Conservation (phyloP, 2,888 invertebrate genomes). For the Polydesmus complanatus region DNA sequence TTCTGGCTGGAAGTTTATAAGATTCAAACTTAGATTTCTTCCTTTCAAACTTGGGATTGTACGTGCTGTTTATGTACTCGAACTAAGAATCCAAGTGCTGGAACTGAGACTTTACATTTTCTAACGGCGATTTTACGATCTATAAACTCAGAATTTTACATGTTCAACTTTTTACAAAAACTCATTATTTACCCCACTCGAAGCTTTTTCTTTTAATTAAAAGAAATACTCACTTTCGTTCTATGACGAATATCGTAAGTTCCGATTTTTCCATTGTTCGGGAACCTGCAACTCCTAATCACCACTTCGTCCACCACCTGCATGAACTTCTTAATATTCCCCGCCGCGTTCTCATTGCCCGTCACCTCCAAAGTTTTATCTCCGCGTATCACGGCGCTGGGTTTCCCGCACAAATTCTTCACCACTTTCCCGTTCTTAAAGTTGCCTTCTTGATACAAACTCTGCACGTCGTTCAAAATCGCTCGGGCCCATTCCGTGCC, state of each 20-base stretch:
- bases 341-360: conserved; percentile 63
- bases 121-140: no score
- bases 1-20: no score
- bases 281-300: conserved; percentile 65
- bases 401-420: conserved; percentile 43
- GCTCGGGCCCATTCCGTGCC: conserved; percentile 59
- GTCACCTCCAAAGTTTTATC: conserved; percentile 89
- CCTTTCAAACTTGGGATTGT: no score
- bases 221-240: conserved; percentile 83
- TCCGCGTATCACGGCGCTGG: conserved; percentile 40
- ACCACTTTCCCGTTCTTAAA: conserved; percentile 73
- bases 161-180: no score
- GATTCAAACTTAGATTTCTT: no score
- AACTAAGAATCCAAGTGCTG: no score
- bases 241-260: conserved; percentile 72
- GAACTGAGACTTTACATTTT: no score
- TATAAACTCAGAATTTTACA: no score
- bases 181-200: no score
- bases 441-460: conserved; percentile 34
- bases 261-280: conserved; percentile 69
- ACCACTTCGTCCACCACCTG: conserved; percentile 48
- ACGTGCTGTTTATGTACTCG: no score
- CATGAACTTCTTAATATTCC: conserved; percentile 65
- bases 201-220: no score
- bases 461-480: conserved; percentile 58